Evolutionary conservation across 2,888 invertebrate genomes (phyloP), one percentile per base, ranked within the genome.

Genomic region (Mellilla xanthometata): DNA sequence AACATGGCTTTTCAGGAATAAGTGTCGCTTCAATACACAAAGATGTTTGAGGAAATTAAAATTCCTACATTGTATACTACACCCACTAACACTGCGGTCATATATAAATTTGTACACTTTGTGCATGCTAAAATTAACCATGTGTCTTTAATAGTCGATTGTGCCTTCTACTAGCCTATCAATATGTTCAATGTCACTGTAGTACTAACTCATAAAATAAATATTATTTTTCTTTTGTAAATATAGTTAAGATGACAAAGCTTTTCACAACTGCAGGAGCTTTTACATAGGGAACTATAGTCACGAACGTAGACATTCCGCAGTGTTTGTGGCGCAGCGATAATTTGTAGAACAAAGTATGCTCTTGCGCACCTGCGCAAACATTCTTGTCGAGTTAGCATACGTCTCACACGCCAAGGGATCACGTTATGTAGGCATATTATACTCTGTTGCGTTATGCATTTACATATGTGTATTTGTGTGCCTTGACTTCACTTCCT

Each of bases 331-430:
- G 65, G 61, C 59, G 57, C 55, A 55, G 72, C 75, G 86, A 78
- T 88, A 88, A 89, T 87, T 83, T 74, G 53, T 65, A 81, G 82
- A 86, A 83, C 85, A 86, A 88, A 85, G 85, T 75, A 63, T 70
- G 72, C 69, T 65, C 64, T 62, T 59, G 52, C 65, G 75, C 89
- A 88, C 85, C 86, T 87, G 87, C 75, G 71, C 81, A 84, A 86
- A 88, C 82, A 86, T 72, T 75, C 74, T 74, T 73, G 74, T 72
- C 73, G 67, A 74, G 74, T 79, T 79, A 81, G 74, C 76, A 65
- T 68, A 64, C 65, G 53, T 54, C 62, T 62, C 55, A 56, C 60
- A 52, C 54, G 54, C 58, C 56, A 52, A 66, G 69, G 73, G 75
- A 66, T 66, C 65, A 54, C 51, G 38, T 45, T 50, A 46, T 46